Evolutionary conservation across 2,113 vertebrate genomes (phyloP).

Genomic region (Oreotrochilus melanogaster): DNA sequence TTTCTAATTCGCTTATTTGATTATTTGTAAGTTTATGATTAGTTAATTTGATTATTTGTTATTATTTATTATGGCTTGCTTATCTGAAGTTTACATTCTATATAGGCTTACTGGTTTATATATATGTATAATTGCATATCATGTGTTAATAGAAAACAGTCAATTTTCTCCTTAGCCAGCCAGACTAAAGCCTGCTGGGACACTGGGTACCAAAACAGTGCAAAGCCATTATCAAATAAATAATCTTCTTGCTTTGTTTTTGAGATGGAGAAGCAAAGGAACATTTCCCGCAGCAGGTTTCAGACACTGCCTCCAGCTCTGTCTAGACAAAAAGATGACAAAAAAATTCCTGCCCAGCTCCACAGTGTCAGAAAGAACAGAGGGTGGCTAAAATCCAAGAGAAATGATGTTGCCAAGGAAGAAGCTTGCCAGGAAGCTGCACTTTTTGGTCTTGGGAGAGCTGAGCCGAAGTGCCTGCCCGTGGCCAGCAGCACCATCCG

Average conservation of each 20-base stretch:
- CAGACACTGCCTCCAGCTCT: slow-evolving; percentile 12
- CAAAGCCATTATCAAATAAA: background rate
- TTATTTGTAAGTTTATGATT: too few relatives aligned
- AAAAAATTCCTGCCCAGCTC: background rate
- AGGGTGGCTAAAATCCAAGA: background rate
- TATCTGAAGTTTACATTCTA: background rate
- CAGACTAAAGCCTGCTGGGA: background rate
- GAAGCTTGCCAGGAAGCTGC: background rate
- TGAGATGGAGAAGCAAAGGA: background rate
- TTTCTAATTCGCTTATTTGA: too few relatives aligned
- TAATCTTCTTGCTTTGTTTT: background rate
- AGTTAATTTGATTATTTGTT: too few relatives aligned
- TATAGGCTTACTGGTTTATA: background rate
- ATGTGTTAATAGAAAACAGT: background rate
- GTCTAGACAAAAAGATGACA: slow-evolving; percentile 59
- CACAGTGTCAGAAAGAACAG: background rate
- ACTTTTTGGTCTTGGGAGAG: background rate
- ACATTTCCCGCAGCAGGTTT: background rate
- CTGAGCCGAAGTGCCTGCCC: background rate
- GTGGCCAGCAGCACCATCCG: fast-evolving
- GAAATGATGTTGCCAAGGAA: background rate
- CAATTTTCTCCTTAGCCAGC: background rate
- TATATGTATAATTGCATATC: background rate
- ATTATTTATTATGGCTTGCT: background rate
- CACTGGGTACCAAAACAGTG: background rate